phyloP scores from a whole-genome alignment of 1,140 invertebrate genomes.

The Coelopa frigida region DNA sequence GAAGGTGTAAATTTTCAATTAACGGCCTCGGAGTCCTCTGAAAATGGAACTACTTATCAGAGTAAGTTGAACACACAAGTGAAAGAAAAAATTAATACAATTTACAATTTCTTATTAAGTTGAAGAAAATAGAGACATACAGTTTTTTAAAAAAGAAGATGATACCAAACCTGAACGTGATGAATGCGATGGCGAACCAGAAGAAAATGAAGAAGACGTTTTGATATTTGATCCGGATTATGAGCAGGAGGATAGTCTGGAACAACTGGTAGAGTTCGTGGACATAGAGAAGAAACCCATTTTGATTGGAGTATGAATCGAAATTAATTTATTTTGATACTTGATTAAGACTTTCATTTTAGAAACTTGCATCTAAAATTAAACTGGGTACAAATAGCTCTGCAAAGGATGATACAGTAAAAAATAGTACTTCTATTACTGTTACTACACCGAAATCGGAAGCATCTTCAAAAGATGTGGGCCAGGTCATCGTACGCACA shows the following conservation, averaged over 20 bases:
- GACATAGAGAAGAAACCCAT: no score
- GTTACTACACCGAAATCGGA: background rate
- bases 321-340: background rate
- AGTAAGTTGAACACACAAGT: slow-evolving; percentile 18
- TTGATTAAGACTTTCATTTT: background rate
- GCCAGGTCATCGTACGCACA: slow-evolving; percentile 5
- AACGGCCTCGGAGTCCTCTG: slow-evolving; percentile 8
- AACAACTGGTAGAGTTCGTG: no score
- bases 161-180: background rate
- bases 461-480: background rate
- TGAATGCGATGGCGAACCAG: slow-evolving; percentile 1
- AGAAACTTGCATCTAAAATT: background rate
- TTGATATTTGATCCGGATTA: slow-evolving; percentile 11
- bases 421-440: background rate
- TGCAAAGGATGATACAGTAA: background rate
- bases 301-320: no score
- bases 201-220: slow-evolving; percentile 6
- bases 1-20: slow-evolving; percentile 6
- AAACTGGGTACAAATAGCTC: background rate
- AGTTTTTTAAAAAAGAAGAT: slow-evolving; percentile 22
- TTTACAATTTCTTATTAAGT: slow-evolving; percentile 21
- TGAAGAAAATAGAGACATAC: slow-evolving; percentile 33
- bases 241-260: slow-evolving; percentile 4
- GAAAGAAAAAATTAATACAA: background rate
- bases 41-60: slow-evolving; percentile 30